Conservation (phyloP, 2,113 vertebrate genomes). For the Semicossyphus pulcher region DNA sequence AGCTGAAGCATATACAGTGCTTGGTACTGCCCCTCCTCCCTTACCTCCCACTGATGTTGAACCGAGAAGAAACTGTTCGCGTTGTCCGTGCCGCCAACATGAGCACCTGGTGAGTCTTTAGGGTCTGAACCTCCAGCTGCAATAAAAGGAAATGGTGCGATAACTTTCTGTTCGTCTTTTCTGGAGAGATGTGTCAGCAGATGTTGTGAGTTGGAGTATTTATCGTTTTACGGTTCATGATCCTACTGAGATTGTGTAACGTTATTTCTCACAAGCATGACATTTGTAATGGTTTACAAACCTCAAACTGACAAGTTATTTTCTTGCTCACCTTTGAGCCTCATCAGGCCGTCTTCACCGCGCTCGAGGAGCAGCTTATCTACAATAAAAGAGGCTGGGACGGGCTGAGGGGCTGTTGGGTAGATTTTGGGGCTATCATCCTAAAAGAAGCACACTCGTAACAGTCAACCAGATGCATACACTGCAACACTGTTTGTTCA, state of each 20-base stretch:
- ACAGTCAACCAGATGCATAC: neutral
- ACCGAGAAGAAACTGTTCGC: constrained; percentile 33
- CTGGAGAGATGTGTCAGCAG: neutral
- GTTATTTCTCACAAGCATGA: neutral
- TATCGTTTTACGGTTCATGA: constrained; percentile 8
- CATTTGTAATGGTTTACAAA: neutral
- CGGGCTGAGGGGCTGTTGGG: constrained; percentile 90
- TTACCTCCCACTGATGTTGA: constrained; percentile 68
- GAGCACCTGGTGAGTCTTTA: constrained; percentile 24
- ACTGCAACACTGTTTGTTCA: no score
- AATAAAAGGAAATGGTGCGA: constrained; percentile 16
- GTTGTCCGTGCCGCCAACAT: constrained; percentile 5
- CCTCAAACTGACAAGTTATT: neutral
- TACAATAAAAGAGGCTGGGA: constrained; percentile 88
- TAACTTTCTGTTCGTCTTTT: constrained; percentile 55
- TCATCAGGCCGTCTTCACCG: constrained; percentile 89
- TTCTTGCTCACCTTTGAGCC: constrained; percentile 85
- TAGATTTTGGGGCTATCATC: constrained; percentile 92
- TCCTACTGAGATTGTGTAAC: neutral
- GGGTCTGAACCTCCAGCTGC: constrained; percentile 46
- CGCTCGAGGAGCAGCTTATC: constrained; percentile 88
- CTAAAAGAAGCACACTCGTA: constrained; percentile 70
- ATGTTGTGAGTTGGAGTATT: neutral
- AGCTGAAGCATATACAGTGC: neutral
- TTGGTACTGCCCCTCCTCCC: neutral